Base-by-base conservation (phyloP, 1,140 invertebrate species). In the Ceratosolen fusciceps region DNA sequence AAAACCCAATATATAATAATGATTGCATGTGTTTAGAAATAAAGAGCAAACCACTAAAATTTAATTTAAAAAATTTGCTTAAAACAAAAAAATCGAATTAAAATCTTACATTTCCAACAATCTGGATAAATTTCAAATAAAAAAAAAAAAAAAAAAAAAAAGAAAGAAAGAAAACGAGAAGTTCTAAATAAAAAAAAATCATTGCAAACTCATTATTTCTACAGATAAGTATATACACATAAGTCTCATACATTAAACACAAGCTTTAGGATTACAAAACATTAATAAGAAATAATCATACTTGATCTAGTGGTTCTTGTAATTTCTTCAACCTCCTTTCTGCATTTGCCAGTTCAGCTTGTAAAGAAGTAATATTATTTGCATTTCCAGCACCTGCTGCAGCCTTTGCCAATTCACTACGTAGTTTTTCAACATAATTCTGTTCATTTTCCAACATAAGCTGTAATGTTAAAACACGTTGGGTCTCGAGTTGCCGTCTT, bases 371-470 rank as follows among this genome's bases (percentile, higher is more conserved):
- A 80, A 89, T 87, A 80, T 85, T 90, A 84, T 86, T 90, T 73
- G 77, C 75, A 73, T 87, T 89, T 9, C 88, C 85, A 37, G 84
- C 85, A 60, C 88, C 88, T 80, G 90, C 91, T 78, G 87, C 92
- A 75, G 84, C 90, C 86, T 91, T 93, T 73, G 90, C 92, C 82
- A 90, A 86, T 86, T 90, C 92, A 85, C 90, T 93, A 56, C 94
- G 91, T 73, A 95, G 88, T 77, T 93, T 93, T 79, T 95, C 93
- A 75, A 96, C 93, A 86, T 95, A 95, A 82, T 93, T 92, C 85
- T 94, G 93, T 83, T 96, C 95, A 83, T 96, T 93, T 82, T 96
- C 95, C 83, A 96, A 88, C 95, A 96, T 96, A 79, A 95, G 91
- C 80, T 94, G 92, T 76, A 96, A 92, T 14, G 95, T 96, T 82